phyloP scores from a whole-genome alignment of 2,888 invertebrate species.

The Coenonympha glycerion region DNA sequence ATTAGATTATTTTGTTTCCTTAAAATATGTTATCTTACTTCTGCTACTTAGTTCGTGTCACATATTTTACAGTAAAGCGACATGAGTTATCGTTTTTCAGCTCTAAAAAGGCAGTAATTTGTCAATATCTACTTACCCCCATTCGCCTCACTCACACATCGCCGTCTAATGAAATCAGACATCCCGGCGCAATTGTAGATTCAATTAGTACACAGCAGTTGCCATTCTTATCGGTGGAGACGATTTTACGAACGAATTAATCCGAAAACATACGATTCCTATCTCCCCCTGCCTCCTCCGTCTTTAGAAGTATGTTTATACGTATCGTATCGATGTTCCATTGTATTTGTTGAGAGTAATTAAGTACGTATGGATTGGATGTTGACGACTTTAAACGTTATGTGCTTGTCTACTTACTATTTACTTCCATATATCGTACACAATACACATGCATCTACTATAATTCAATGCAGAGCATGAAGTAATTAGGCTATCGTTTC shows the following conservation, averaged over 20 bases:
- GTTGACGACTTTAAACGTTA: conserved; percentile 22
- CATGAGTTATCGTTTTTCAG: conserved; percentile 30
- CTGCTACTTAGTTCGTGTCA: too few relatives aligned
- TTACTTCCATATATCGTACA: background rate
- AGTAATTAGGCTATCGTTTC: too few relatives aligned
- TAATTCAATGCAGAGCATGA: too few relatives aligned
- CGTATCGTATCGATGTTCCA: conserved; percentile 56
- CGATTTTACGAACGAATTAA: conserved; percentile 77
- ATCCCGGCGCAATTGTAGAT: conserved; percentile 72
- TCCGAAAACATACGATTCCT: conserved; percentile 75
- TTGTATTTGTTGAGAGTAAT: conserved; percentile 70
- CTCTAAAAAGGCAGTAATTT: conserved; percentile 27
- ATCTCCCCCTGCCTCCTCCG: conserved; percentile 61
- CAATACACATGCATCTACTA: background rate
- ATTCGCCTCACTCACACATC: conserved; percentile 45
- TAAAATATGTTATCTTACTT: too few relatives aligned
- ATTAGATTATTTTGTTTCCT: background rate
- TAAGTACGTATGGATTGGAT: conserved; percentile 53
- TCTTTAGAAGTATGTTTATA: conserved; percentile 48
- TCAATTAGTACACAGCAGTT: conserved; percentile 74
- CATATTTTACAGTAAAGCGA: background rate
- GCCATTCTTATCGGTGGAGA: conserved; percentile 74
- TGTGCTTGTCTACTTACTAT: background rate
- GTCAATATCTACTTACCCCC: conserved; percentile 37
- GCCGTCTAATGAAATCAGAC: conserved; percentile 70